Evolutionary conservation across 2,797 vertebrate genomes (phyloP).

Genomic region (Syncerus caffer): DNA sequence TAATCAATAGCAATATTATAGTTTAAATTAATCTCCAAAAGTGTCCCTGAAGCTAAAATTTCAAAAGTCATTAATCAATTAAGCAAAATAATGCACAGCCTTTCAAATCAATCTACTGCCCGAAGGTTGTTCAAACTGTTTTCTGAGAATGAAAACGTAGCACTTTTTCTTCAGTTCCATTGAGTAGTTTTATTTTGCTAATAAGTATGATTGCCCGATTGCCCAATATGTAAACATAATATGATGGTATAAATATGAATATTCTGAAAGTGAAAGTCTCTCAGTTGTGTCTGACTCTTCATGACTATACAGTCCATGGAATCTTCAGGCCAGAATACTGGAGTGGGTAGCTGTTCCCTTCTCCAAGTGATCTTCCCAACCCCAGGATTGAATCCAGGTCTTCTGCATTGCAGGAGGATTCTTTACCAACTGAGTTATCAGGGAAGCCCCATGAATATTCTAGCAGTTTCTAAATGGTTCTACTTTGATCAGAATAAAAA

Average conservation of each 20-base stretch:
- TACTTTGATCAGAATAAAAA: neutral
- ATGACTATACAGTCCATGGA: neutral
- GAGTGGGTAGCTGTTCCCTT: neutral
- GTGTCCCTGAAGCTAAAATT: conserved; percentile 65
- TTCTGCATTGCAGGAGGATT: accelerated
- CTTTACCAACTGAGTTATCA: neutral
- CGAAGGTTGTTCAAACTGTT: conserved; percentile 54
- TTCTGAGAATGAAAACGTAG: conserved; percentile 20
- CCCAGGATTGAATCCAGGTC: neutral
- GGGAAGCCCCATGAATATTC: neutral
- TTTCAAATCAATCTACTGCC: conserved; percentile 53
- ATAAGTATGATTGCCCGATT: neutral
- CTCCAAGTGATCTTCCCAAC: neutral
- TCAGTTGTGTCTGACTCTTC: neutral
- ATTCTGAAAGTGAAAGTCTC: neutral
- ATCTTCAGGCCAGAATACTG: neutral
- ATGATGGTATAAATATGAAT: neutral
- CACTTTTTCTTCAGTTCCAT: neutral
- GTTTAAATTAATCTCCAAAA: conserved; percentile 74
- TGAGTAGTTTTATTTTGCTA: neutral
- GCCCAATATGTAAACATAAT: neutral
- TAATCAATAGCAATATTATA: conserved; percentile 70
- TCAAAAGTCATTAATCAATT: conserved; percentile 73
- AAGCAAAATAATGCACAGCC: conserved; percentile 64
- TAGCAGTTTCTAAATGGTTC: neutral